Evolutionary conservation across 2,888 invertebrate genomes (phyloP), one percentile per base, ranked within the genome.

Genomic region (Sicus ferrugineus): DNA sequence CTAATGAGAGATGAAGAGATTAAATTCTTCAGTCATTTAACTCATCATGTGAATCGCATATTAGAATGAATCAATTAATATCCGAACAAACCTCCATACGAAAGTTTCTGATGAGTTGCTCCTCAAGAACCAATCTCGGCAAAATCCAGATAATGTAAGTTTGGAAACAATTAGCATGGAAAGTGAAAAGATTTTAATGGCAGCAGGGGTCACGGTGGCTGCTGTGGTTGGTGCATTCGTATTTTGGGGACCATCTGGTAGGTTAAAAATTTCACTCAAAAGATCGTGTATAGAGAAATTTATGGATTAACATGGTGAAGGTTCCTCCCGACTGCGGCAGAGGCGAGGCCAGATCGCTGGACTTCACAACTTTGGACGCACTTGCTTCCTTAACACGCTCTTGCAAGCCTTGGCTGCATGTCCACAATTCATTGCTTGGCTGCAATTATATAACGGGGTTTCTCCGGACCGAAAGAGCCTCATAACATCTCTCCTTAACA

Each of bases 331-430:
- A 70, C 85, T 89, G 69, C 86, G 90, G 46, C 89, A 89, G 79
- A 86, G 90, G 34, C 87, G 90, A 77, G 94, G 94, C 26, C 90
- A 93, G 82, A 89, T 94, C 67, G 90, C 93, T 30, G 97, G 97
- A 9, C 88, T 97, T 46, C 92, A 93, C 75, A 97, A 97, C 87
- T 88, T 96, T 73, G 97, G 97, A 52, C 92, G 94, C 76, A 96
- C 96, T 0, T 97, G 97, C 85, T 97, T 97, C 83, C 86, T 97
- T 67, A 97, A 97, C 86, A 93, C 96, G 0, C 87, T 97, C 59
- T 87, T 97, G 30, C 97, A 97, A 86, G 93, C 95, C 2, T 86
- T 97, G 75, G 94, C 96, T 11, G 93, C 96, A 3, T 95, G 95
- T 83, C 92, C 94, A 46, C 90, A 90, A 72, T 93, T 97, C 80